Conservation (phyloP, 2,113 vertebrate genomes). For the Crotalus viridis region DNA sequence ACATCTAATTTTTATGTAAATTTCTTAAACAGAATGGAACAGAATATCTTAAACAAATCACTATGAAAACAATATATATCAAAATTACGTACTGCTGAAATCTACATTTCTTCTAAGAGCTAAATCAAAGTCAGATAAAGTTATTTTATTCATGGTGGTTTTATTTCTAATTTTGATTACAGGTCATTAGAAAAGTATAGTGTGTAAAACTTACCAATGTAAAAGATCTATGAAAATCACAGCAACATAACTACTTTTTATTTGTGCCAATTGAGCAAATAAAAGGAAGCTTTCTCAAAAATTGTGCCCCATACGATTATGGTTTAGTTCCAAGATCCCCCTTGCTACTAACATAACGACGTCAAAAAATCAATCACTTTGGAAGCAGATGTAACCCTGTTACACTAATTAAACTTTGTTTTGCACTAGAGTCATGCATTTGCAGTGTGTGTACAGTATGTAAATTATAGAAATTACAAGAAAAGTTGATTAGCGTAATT, state of each 20-base stretch:
- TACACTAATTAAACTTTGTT: slow-evolving; percentile 73
- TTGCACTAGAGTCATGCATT: slow-evolving; percentile 68
- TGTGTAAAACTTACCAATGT: background rate
- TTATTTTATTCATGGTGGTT: background rate
- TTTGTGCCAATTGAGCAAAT: background rate
- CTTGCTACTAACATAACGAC: slow-evolving; percentile 19
- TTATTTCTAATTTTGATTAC: background rate
- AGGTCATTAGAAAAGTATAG: background rate
- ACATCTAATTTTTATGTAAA: background rate
- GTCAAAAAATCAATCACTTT: slow-evolving; percentile 47
- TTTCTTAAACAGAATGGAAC: background rate
- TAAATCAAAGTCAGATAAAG: background rate
- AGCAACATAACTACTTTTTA: background rate
- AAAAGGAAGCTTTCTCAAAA: background rate
- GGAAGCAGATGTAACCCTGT: slow-evolving; percentile 57
- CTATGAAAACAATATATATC: background rate
- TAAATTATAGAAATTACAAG: slow-evolving; percentile 71
- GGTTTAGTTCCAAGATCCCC: slow-evolving; percentile 23
- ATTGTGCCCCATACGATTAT: background rate
- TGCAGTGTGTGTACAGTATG: slow-evolving; percentile 69
- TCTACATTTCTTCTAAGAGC: background rate
- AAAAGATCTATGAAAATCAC: background rate
- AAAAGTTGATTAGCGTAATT: slow-evolving; percentile 72
- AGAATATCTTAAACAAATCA: background rate
- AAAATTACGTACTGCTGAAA: background rate